These are phyloP conservation scores for Poeciliopsis presidionis DNA, from an alignment of 2,797 vertebrate genomes.

Conservation along the genomic window DNA sequence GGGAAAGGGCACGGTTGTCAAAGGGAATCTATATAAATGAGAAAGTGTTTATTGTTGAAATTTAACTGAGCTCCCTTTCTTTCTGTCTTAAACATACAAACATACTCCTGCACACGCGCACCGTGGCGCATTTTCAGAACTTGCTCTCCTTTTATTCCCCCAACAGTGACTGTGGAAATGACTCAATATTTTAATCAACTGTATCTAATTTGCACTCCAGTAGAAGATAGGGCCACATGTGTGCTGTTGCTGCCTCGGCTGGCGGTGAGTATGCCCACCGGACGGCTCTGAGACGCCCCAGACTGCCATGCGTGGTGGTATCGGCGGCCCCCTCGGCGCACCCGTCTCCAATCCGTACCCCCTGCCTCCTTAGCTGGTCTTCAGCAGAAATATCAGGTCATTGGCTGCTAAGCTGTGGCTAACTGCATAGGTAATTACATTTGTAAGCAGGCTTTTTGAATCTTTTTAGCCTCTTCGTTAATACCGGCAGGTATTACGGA, in stretches of 20 bases:
- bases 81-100: constrained; percentile 46
- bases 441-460: constrained; percentile 83
- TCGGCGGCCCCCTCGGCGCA: constrained; percentile 71
- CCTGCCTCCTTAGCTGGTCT: constrained; percentile 59
- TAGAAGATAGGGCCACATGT: constrained; percentile 75
- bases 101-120: constrained; percentile 25
- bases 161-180: constrained; percentile 79
- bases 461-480: constrained; percentile 81
- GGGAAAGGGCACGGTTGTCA: constrained; percentile 75
- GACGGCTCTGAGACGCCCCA: constrained; percentile 70
- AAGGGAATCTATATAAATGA: constrained; percentile 73
- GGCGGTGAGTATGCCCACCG: constrained; percentile 72
- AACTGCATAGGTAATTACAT: constrained; percentile 85
- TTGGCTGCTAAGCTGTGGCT: constrained; percentile 83
- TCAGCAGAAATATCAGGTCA: constrained; percentile 82
- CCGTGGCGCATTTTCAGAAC: constrained; percentile 56
- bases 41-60: constrained; percentile 67
- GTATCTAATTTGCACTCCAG: constrained; percentile 82
- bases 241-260: constrained; percentile 71
- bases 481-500: constrained; percentile 74
- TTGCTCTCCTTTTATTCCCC: constrained; percentile 75
- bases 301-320: constrained; percentile 71
- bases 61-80: constrained; percentile 51
- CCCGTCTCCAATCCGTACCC: constrained; percentile 66
- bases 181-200: constrained; percentile 83